These are phyloP conservation scores for Sturnus vulgaris DNA, from an alignment of 2,113 vertebrate species.

Conservation along the genomic window DNA sequence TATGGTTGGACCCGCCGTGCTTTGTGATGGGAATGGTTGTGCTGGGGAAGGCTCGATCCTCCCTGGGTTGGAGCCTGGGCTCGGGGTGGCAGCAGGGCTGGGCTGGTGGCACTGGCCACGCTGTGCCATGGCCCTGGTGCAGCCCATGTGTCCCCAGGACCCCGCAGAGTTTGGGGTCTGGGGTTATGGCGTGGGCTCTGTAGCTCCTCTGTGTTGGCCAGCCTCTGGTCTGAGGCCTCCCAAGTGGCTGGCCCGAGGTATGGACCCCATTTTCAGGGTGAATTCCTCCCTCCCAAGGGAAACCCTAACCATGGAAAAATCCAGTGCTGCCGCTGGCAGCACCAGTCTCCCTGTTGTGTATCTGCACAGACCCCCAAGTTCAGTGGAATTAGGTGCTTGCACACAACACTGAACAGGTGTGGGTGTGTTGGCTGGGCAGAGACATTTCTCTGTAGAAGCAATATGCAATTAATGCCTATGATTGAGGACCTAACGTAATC, in stretches of 20 bases:
- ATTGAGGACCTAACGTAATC: neutral
- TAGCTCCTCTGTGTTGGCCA: fast-evolving
- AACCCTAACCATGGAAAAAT: neutral
- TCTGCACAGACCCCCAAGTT: fast-evolving
- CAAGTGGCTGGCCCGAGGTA: fast-evolving
- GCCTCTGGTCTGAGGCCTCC: neutral
- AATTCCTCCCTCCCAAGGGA: neutral
- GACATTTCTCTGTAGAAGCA: neutral
- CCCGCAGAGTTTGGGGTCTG: fast-evolving
- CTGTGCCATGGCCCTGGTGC: neutral
- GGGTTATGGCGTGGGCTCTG: neutral
- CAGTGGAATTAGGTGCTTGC: neutral
- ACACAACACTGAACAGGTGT: neutral
- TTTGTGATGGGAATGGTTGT: neutral
- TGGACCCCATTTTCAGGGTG: neutral
- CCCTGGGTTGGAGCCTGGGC: neutral
- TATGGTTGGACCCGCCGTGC: neutral
- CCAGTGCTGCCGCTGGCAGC: neutral
- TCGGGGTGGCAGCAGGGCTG: neutral
- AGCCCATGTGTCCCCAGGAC: neutral
- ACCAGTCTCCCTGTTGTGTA: fast-evolving
- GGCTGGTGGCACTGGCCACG: neutral
- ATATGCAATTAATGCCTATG: neutral
- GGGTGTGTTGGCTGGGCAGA: neutral
- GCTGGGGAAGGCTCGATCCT: neutral